Conservation (phyloP, 2,888 invertebrate genomes). For the Spodoptera littoralis region DNA sequence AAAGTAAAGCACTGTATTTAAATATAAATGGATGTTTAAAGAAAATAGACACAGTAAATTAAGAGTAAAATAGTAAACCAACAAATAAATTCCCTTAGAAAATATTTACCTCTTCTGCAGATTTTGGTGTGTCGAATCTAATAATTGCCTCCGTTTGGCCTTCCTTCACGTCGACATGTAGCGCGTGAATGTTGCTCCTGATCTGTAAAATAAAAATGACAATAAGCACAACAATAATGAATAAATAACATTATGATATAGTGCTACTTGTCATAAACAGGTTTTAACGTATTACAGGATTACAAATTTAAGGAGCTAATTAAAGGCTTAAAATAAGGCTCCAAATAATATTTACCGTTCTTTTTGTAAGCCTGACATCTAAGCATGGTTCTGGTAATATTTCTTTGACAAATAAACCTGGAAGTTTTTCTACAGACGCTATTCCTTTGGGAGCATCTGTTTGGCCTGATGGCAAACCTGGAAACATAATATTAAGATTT, state of each 20-base stretch:
- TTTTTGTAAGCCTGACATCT: conserved; percentile 92
- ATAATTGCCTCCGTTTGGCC: conserved; percentile 91
- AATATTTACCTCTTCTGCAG: conserved; percentile 80
- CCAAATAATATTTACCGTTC: conserved; percentile 74
- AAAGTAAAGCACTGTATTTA: too few species aligned
- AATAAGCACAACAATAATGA: neutral
- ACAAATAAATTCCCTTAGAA: too few species aligned
- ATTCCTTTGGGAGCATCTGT: conserved; percentile 60
- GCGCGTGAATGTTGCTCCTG: conserved; percentile 89
- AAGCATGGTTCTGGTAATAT: conserved; percentile 90
- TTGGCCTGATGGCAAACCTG: conserved; percentile 58
- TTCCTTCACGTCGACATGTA: conserved; percentile 94
- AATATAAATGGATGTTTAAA: too few species aligned
- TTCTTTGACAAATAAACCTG: conserved; percentile 91
- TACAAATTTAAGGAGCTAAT: too few species aligned
- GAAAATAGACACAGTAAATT: too few species aligned
- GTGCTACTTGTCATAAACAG: too few species aligned
- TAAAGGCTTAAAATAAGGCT: neutral
- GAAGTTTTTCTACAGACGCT: conserved; percentile 69
- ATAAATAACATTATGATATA: neutral
- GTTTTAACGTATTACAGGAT: too few species aligned
- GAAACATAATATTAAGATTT: conserved; percentile 24
- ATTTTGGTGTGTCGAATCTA: conserved; percentile 88
- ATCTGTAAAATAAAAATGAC: conserved; percentile 74
- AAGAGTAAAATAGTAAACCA: too few species aligned